Conservation (phyloP, 1,140 invertebrate genomes). For the Nasonia vitripennis region DNA sequence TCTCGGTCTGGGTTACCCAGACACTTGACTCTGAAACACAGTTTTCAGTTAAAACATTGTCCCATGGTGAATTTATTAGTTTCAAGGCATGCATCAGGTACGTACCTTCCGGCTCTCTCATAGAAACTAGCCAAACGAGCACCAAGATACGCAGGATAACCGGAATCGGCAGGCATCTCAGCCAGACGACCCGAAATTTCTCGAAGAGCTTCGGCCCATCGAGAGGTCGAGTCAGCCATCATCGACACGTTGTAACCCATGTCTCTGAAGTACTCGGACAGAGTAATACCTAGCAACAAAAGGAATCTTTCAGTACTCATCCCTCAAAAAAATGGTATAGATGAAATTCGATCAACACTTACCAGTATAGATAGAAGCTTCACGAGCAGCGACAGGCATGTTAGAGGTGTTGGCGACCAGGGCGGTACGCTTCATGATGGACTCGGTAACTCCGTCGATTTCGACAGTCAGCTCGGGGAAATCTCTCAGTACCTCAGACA, state of each 20-base stretch:
- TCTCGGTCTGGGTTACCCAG: conserved; percentile 98
- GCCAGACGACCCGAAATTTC: conserved; percentile 99
- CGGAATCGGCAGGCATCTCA: conserved; percentile 99
- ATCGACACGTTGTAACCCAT: conserved; percentile 99
- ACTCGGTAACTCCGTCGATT: conserved; percentile 96
- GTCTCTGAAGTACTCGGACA: conserved; percentile 98
- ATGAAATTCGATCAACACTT: conserved; percentile 31
- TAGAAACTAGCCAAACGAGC: conserved; percentile 99
- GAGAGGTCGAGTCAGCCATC: conserved; percentile 99
- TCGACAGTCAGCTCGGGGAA: conserved; percentile 99
- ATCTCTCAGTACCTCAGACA: conserved; percentile 95
- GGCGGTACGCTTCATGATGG: conserved; percentile 99
- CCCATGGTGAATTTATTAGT: background rate
- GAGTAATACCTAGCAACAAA: conserved; percentile 87
- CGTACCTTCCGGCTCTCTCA: conserved; percentile 92
- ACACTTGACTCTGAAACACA: conserved; percentile 89
- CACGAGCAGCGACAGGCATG: conserved; percentile 99
- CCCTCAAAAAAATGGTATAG: background rate
- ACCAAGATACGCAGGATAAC: conserved; percentile 99
- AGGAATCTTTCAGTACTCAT: background rate
- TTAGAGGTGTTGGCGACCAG: conserved; percentile 99
- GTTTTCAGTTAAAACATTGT: conserved; percentile 1
- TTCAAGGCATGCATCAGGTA: background rate
- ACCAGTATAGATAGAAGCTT: conserved; percentile 99
- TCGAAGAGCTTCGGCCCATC: conserved; percentile 99